A percentile compares a stretch with the other conserved stretches of the same genome.
Evolutionary conservation across 2,797 vertebrate species (phyloP).

Genomic region (Babyrousa celebensis): DNA sequence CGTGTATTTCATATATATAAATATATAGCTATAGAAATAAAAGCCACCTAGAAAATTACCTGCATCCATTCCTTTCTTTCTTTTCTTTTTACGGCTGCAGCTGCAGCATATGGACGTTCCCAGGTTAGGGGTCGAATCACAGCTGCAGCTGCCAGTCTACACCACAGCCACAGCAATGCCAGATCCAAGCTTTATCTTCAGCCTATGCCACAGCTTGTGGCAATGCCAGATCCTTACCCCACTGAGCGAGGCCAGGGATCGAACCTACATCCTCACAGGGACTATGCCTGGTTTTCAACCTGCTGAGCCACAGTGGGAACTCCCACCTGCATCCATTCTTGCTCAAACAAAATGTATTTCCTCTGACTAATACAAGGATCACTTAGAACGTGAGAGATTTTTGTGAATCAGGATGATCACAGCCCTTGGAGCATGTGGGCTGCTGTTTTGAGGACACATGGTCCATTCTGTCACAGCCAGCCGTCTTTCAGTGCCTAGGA

Average conservation of each 20-base stretch:
- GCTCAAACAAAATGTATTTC: conserved; percentile 6
- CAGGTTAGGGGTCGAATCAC: no score
- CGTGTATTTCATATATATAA: neutral
- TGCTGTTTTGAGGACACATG: neutral
- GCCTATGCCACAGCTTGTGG: no score
- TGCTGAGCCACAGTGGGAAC: no score
- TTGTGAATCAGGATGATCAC: conserved; percentile 38
- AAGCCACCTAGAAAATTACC: neutral
- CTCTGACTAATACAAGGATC: conserved; percentile 27
- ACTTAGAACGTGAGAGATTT: neutral
- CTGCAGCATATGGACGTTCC: no score
- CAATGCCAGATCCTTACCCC: no score
- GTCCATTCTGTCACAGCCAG: neutral
- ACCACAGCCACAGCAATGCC: no score
- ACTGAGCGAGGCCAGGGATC: no score
- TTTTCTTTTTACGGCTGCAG: no score
- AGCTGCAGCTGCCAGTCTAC: no score
- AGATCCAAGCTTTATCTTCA: no score
- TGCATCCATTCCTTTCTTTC: neutral
- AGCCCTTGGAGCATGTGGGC: neutral
- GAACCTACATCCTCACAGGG: no score
- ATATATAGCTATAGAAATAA: neutral
- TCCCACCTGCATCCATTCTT: neutral
- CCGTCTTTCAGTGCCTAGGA: neutral
- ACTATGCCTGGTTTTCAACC: no score